Base-by-base conservation (phyloP, 2,888 invertebrate species). In the Lapara coniferarum region DNA sequence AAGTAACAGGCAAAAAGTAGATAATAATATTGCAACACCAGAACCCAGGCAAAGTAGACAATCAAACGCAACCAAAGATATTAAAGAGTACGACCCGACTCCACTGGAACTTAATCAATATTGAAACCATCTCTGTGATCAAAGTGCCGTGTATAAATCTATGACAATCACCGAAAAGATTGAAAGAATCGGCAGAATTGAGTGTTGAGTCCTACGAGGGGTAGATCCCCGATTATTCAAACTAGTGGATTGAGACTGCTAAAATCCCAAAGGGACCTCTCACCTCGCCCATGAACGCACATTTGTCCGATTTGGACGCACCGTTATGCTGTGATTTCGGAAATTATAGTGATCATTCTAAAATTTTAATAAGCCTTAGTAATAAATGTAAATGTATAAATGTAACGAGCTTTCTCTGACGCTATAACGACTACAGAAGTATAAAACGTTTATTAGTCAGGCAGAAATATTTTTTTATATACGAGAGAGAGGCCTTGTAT, bases 131-230 rank as follows among this genome's bases (percentile, higher is more conserved):
- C 68, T 5, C 71, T 72, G 79, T 19, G 89, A 91, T 66, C 80
- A 87, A 57, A 92, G 92, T 74, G 78, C 83, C 0, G 85, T 91
- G 0, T 91, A 90, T 72, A 49, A 84, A 13, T 90, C 89, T 0
- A 81, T 84, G 70, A 52, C 71, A 87, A 57, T 83, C 89, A 0
- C 83, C 85, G 1, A 81, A 74, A 58, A 78, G 71, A 67, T 71
- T 85, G 14, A 90, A 91, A 71, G 79, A 89, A 63, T 73, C 84
- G 0, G 80, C 83, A 8, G 82, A 83, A 19, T 55, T 7, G 71
- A 75, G 13, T 1, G 25, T 71, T 4, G 2, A 81, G 76, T 68
- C 72, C 86, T 8, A 91, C 90, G 71, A 81, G 86, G 68, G 80
- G 81, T 0, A 81, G 85, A 52, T 76, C 82, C n/a, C 68, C 66